Base-by-base conservation (phyloP, 2,888 invertebrate species). In the Frankliniella intonsa region DNA sequence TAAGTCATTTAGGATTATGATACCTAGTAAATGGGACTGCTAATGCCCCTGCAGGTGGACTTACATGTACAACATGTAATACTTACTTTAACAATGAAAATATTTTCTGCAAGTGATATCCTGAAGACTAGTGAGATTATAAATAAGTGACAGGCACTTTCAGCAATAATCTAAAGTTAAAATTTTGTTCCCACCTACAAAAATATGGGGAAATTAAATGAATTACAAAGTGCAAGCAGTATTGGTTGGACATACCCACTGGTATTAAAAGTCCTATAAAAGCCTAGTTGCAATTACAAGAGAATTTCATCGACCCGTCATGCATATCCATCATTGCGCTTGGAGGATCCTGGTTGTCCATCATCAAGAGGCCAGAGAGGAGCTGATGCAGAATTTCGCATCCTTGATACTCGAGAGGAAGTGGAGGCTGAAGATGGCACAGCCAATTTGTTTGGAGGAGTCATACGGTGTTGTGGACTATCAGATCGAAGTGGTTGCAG, bases 281-380 rank as follows among this genome's bases (percentile, higher is more conserved):
- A 11, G 12, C 69, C 25, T 76, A 25, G 25, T 76, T 22, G 62
- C n/a, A 76, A 3, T 9, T 25, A 22, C 22, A 25, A 76, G 25
- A 76, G 69, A 76, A 69, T 55, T 17, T 17, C 22, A 69, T 69
- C 7, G 25, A 25, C 17, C 62, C 10, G 25, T 76, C 69, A 76
- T 12, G 69, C 69, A 76, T 76, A 76, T 2, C 69, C 69, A 9
- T 76, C 69, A 76, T 76, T n/a, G 69, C 25, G 69, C 87, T 88
- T 89, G 80, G 89, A 89, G 83, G 89, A 88, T 85, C 89, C 89
- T 76, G 89, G 89, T 84, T 89, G 89, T 76, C 88, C 88, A 85
- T 89, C 89, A 84, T 89, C 89, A 81, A 88, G 85, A 62, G 85
- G 85, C 84, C 84, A 84, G 51, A 55, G 82, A 80, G 81, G 50